These are phyloP conservation scores for Zaprionus capensis DNA, from an alignment of 1,140 invertebrate species.

Conservation along the genomic window DNA sequence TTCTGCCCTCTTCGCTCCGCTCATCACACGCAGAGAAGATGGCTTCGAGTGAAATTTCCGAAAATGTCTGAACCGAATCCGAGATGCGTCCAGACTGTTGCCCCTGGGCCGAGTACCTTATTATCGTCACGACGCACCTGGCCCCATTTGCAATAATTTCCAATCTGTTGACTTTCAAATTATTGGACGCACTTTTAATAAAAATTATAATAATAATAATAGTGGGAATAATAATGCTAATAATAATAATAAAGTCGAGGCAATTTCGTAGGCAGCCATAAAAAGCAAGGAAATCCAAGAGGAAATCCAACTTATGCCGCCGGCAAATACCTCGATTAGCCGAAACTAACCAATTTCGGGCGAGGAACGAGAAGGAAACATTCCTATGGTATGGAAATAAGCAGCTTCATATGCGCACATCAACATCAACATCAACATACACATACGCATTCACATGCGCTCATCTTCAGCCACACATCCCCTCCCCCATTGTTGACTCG, in stretches of 20 bases:
- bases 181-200: conserved; percentile 65
- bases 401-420: conserved; percentile 40
- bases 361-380: neutral
- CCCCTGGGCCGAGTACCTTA: neutral
- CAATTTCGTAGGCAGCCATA: conserved; percentile 61
- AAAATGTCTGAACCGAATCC: neutral
- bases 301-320: conserved; percentile 60
- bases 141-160: conserved; percentile 38
- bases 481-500: conserved; percentile 8
- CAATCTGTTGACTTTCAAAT: conserved; percentile 37
- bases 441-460: conserved; percentile 4
- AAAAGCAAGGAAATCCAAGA: conserved; percentile 36
- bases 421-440: conserved; percentile 11
- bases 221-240: conserved; percentile 63
- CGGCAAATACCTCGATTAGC: conserved; percentile 77
- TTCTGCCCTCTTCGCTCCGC: neutral
- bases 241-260: conserved; percentile 63
- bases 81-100: neutral
- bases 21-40: neutral
- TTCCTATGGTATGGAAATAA: conserved; percentile 71
- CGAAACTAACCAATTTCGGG: conserved; percentile 74
- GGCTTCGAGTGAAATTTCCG: neutral
- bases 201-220: conserved; percentile 61
- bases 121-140: conserved; percentile 12
- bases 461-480: conserved; percentile 25